Evolutionary conservation across 2,797 vertebrate species (phyloP).

Genomic region (Galagoides demidoff): DNA sequence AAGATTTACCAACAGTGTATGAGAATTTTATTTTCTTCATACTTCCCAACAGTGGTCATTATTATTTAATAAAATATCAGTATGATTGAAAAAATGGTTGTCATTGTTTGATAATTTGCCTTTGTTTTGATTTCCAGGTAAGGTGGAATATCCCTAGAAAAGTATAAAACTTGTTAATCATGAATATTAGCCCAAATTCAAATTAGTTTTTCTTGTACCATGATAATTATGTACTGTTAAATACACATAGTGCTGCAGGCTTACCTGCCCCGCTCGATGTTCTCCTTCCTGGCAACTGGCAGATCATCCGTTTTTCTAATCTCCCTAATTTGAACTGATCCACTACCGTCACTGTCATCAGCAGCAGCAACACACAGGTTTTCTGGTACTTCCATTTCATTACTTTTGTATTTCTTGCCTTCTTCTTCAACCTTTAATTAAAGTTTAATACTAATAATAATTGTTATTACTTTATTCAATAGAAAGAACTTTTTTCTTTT

Average conservation of each 20-base stretch:
- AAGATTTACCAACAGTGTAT: neutral
- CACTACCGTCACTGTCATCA: conserved; percentile 23
- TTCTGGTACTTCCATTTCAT: fast-evolving
- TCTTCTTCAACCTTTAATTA: conserved; percentile 86
- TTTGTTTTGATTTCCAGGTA: neutral
- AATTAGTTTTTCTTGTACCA: neutral
- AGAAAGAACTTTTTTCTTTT: neutral
- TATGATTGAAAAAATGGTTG: neutral
- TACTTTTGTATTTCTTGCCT: conserved; percentile 71
- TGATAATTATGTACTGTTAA: neutral
- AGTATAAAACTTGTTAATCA: neutral
- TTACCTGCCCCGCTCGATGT: conserved; percentile 69
- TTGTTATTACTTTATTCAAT: conserved; percentile 24
- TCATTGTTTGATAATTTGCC: neutral
- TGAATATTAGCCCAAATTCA: neutral
- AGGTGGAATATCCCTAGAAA: neutral
- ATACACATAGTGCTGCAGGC: neutral
- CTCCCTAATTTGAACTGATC: neutral
- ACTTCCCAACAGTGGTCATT: neutral
- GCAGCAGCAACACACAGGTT: neutral
- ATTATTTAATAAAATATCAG: neutral
- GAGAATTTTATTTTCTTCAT: neutral
- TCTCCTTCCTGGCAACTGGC: neutral
- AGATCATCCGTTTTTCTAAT: neutral
- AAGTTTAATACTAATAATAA: conserved; percentile 4